phyloP scores from a whole-genome alignment of 2,797 vertebrate genomes.

The Hydrophis major region DNA sequence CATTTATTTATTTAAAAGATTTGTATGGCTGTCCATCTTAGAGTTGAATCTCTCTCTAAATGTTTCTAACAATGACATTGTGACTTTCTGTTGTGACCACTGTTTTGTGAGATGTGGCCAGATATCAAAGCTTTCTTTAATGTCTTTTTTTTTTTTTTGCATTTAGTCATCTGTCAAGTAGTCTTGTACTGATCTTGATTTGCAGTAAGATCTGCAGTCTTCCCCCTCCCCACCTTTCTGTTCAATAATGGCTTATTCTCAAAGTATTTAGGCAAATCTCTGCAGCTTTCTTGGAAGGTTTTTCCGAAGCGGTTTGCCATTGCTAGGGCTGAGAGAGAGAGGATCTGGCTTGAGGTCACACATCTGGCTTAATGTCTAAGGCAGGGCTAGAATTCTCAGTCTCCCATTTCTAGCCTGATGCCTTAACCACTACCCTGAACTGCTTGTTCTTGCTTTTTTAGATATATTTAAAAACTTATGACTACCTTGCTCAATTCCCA shows the following conservation, averaged over 20 bases:
- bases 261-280: not conserved
- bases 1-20: not conserved
- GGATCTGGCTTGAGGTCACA: not conserved
- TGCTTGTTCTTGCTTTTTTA: not conserved
- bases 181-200: not conserved
- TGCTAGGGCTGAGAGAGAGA: not conserved
- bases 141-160: not conserved
- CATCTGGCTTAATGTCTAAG: not conserved
- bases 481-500: not conserved
- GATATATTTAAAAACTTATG: not conserved
- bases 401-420: not conserved
- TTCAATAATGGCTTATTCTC: not conserved
- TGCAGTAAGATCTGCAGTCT: not conserved
- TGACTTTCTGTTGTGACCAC: not conserved
- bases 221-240: not conserved
- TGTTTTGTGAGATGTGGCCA: not conserved
- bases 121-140: not conserved
- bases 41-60: not conserved
- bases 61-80: not conserved
- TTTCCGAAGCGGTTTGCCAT: not conserved
- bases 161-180: not conserved
- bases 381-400: not conserved
- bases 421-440: not conserved
- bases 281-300: not conserved
- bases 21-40: not conserved